These are phyloP conservation scores for Rallus crepitans DNA, from an alignment of 2,797 vertebrate species.

Conservation along the genomic window DNA sequence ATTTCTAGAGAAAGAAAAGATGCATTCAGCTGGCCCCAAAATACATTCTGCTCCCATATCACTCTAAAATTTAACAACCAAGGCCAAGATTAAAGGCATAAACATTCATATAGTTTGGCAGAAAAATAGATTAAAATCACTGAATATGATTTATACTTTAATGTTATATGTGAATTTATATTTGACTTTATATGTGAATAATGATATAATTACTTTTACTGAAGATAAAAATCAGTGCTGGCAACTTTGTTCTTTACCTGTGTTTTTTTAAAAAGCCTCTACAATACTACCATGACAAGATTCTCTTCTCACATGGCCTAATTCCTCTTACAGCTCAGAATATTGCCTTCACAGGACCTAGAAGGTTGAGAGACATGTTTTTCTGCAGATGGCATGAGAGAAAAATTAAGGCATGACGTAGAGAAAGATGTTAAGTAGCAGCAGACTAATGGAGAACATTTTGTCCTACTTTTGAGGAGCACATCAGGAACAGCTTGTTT, in stretches of 20 bases:
- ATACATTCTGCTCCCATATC: neutral
- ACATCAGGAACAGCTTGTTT: constrained; percentile 71
- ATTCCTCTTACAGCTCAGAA: constrained; percentile 29
- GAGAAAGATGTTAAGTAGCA: constrained; percentile 62
- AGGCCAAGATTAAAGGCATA: neutral
- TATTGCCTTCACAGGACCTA: constrained; percentile 44
- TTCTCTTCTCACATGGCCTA: neutral
- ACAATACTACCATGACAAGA: neutral
- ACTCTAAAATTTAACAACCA: neutral
- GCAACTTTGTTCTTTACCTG: neutral
- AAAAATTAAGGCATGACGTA: constrained; percentile 57
- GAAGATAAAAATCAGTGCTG: neutral
- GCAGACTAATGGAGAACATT: constrained; percentile 71
- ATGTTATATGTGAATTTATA: neutral
- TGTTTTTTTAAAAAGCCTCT: constrained; percentile 8
- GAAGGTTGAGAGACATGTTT: constrained; percentile 58
- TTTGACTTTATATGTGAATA: neutral
- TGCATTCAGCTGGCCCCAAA: neutral
- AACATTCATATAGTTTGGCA: neutral
- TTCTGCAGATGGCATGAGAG: constrained; percentile 63
- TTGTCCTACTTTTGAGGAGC: constrained; percentile 63
- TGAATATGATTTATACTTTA: neutral
- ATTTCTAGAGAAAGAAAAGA: neutral
- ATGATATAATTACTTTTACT: neutral
- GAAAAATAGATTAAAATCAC: neutral